Percentiles rank a stretch among this genome's conserved stretches.
Conservation (phyloP, 2,113 vertebrate genomes). For the Oreochromis spilurus region DNA sequence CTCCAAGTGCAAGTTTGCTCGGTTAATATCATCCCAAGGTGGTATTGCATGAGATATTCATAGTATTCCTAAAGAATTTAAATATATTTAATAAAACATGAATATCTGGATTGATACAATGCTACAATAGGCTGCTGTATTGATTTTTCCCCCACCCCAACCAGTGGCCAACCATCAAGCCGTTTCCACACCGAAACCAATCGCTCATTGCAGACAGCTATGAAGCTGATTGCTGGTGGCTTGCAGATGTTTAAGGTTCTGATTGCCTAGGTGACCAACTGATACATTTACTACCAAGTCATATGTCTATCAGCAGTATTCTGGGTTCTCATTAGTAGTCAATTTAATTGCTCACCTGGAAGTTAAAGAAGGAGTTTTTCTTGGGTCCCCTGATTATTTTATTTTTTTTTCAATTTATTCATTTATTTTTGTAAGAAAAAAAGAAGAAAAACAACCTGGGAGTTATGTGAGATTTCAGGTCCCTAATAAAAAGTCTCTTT, state of each 20-base stretch:
- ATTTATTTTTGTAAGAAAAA: not conserved
- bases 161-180: not conserved
- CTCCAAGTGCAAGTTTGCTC: too few species aligned
- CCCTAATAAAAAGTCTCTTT: not conserved
- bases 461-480: not conserved
- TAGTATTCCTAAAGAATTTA: not conserved
- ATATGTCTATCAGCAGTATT: not conserved
- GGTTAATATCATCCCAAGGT: not conserved
- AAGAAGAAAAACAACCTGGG: not conserved
- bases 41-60: not conserved
- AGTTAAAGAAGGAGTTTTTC: not conserved
- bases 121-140: not conserved
- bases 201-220: not conserved
- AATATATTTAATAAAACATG: not conserved
- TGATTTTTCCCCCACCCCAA: not conserved
- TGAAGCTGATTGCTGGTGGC: not conserved
- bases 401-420: not conserved
- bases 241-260: not conserved
- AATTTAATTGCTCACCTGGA: not conserved
- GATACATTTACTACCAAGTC: not conserved
- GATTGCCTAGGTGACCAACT: not conserved
- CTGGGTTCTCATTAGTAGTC: not conserved
- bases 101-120: not conserved
- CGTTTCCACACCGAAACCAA: not conserved
- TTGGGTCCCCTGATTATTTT: not conserved